Percentiles rank a stretch among this genome's conserved stretches.
phyloP scores from a whole-genome alignment of 2,888 invertebrate genomes.

The Papilio elwesi region DNA sequence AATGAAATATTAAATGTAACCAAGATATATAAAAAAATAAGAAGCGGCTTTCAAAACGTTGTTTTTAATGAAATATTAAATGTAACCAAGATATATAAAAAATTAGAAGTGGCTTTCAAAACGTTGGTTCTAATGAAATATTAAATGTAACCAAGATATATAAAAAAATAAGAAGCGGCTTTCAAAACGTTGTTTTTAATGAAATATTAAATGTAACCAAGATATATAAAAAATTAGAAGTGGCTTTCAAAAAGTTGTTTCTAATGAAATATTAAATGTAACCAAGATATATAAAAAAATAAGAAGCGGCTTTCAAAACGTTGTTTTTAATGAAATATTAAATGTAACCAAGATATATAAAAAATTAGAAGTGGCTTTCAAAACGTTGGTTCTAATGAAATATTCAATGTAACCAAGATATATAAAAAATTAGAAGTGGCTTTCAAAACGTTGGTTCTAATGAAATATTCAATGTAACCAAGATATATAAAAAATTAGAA shows the following conservation, averaged over 20 bases:
- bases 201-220: conserved; percentile 27
- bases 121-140: conserved; percentile 24
- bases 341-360: conserved; percentile 14
- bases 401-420: conserved; percentile 19
- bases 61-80: conserved; percentile 29
- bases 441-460: conserved; percentile 11
- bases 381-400: conserved; percentile 20
- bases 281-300: conserved; percentile 9
- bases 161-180: conserved; percentile 7
- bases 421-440: conserved; percentile 11
- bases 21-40: conserved; percentile 7
- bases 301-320: conserved; percentile 1
- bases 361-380: conserved; percentile 6
- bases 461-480: conserved; percentile 26
- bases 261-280: conserved; percentile 32
- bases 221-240: conserved; percentile 14
- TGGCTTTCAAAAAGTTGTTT: neutral
- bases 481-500: conserved; percentile 14
- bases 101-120: conserved; percentile 2
- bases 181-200: conserved; percentile 13
- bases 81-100: conserved; percentile 11
- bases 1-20: conserved; percentile 33
- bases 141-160: conserved; percentile 16
- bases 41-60: conserved; percentile 1
- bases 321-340: conserved; percentile 26